These are phyloP conservation scores for Cephus nigrinus DNA, from an alignment of 2,888 invertebrate species.

Conservation along the genomic window DNA sequence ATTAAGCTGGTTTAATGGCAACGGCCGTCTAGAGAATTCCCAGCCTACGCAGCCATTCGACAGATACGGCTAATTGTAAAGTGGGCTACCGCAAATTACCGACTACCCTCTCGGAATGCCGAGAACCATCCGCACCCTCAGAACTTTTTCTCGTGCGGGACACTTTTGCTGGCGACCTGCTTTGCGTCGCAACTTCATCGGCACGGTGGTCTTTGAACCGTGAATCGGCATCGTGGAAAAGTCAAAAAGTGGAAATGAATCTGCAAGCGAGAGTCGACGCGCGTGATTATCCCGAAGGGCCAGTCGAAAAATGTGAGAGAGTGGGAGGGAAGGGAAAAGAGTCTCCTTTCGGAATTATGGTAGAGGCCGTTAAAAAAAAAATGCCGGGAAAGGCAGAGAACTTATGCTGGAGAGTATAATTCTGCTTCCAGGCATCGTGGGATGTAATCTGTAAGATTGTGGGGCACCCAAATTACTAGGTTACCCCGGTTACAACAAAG, in stretches of 20 bases:
- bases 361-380: not conserved
- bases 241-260: not conserved
- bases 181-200: not conserved
- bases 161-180: not conserved
- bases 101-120: not conserved
- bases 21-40: conserved; percentile 29
- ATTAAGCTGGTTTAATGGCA: conserved; percentile 57
- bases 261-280: not conserved
- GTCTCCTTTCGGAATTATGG: not conserved
- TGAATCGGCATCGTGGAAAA: not conserved
- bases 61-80: conserved; percentile 58
- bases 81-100: conserved; percentile 30
- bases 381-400: not conserved
- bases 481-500: not conserved
- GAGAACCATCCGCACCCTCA: not conserved
- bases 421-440: conserved; percentile 4
- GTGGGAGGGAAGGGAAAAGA: not conserved
- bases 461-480: conserved; percentile 21
- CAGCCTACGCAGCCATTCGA: conserved; percentile 10
- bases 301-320: not conserved
- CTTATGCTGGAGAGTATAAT: not conserved
- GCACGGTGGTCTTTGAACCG: not conserved
- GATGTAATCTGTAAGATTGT: conserved; percentile 22
- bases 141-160: not conserved
- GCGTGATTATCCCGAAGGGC: not conserved